Base-by-base conservation (phyloP, 2,113 vertebrate genomes). In the Protomyctophum bolini region DNA sequence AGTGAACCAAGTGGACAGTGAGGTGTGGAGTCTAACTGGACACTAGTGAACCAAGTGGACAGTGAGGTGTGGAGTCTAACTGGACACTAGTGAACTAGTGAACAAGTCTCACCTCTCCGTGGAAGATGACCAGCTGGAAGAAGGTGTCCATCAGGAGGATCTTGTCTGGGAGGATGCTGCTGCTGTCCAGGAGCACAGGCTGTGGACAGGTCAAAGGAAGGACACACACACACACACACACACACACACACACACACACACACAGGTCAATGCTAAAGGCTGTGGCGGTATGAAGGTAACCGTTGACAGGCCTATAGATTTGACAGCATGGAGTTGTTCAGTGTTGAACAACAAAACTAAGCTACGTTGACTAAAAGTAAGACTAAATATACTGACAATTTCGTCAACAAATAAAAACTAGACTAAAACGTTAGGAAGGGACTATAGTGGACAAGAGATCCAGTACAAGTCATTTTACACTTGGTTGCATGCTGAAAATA, bases 141-240 rank as follows among this genome's bases (percentile, higher is more conserved):
- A 99, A 99, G 15, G 96, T 98, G 86, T 99, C 97, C 97, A 99
- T 99, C 78, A 99, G 89, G 3, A 99, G 90, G 83, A 99, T 99
- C 77, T 95, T 94, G 80, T 99, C 97, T 33, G 95, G 94, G 57
- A 99, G 93, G 89, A 99, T 99, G 51, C 97, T 99, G 90, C 97
- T 95, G 92, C 97, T 99, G 91, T 99, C 97, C 92, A 99, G 88
- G 66, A 99, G 95, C 14, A 98, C 97, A 0, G 97, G 97, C 97
- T 98, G 79, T 2, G 67, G 70, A 80, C 21, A 47, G 49, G 5
- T 6, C 33, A n/a, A n/a, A n/a, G n/a, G n/a, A n/a, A n/a, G n/a
- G n/a, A 41, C 33, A 82, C 66, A 77, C 55, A 63, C 65, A 45
- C 12, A 47, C 3, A 46, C 66, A 67, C 15, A 68, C 46, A 65